Conservation (phyloP, 2,797 vertebrate genomes). For the Pelobates cultripes region DNA sequence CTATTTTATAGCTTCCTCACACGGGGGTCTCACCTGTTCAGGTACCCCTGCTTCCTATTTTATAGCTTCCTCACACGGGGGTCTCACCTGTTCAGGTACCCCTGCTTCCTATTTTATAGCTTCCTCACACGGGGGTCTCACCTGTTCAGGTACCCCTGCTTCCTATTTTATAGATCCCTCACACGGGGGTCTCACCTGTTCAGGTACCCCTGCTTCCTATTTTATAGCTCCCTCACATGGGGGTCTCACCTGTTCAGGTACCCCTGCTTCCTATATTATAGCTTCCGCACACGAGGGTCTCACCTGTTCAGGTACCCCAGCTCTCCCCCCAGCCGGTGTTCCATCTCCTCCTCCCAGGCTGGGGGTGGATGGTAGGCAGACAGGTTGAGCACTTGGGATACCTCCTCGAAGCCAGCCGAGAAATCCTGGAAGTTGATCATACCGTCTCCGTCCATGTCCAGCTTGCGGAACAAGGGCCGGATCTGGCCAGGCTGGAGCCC, state of each 20-base stretch:
- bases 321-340: slow-evolving; percentile 60
- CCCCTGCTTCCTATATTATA: too few species aligned
- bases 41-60: slow-evolving; percentile 51
- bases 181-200: slow-evolving; percentile 62
- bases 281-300: neutral
- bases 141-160: slow-evolving; percentile 65
- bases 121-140: slow-evolving; percentile 43
- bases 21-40: slow-evolving; percentile 64
- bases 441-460: slow-evolving; percentile 71
- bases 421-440: slow-evolving; percentile 75
- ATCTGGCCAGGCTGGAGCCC: slow-evolving; percentile 68
- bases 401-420: slow-evolving; percentile 73
- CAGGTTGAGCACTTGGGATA: slow-evolving; percentile 63
- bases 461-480: slow-evolving; percentile 69
- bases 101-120: slow-evolving; percentile 13
- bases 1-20: neutral
- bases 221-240: too few species aligned
- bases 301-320: slow-evolving; percentile 67
- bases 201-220: too few species aligned
- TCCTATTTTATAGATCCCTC: too few species aligned
- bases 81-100: slow-evolving; percentile 66
- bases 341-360: slow-evolving; percentile 71
- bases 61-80: neutral
- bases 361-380: slow-evolving; percentile 58
- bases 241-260: too few species aligned